Evolutionary conservation across 2,888 invertebrate genomes (phyloP).

Genomic region (Cremastobaeus sp.): DNA sequence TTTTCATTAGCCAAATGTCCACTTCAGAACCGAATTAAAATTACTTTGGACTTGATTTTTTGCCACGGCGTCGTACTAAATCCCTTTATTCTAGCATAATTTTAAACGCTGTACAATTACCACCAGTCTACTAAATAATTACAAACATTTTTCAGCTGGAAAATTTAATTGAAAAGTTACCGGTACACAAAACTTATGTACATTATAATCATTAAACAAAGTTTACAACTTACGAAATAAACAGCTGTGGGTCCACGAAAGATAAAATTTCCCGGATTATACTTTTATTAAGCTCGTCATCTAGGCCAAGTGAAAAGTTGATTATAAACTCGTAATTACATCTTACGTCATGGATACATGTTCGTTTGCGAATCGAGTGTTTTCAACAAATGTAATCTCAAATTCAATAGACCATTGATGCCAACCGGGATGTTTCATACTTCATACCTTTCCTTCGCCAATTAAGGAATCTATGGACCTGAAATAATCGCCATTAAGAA

Average conservation of each 20-base stretch:
- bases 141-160: not conserved
- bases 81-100: too few species aligned
- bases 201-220: slow-evolving; percentile 7
- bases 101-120: too few species aligned
- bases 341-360: not conserved
- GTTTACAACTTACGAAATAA: slow-evolving; percentile 12
- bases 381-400: slow-evolving; percentile 4
- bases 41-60: too few species aligned
- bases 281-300: slow-evolving; percentile 9
- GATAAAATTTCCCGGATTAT: slow-evolving; percentile 19
- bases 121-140: too few species aligned
- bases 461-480: not conserved
- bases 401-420: slow-evolving; percentile 4
- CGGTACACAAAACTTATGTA: not conserved
- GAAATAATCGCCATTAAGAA: slow-evolving; percentile 18
- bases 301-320: slow-evolving; percentile 9
- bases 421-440: not conserved
- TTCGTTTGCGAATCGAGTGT: not conserved
- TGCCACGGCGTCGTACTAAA: too few species aligned
- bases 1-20: too few species aligned
- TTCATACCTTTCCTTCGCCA: slow-evolving; percentile 1
- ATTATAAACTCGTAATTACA: slow-evolving; percentile 15
- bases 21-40: too few species aligned
- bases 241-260: not conserved
- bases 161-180: not conserved